Conservation (phyloP, 2,797 vertebrate genomes). For the Nannoperca australis region DNA sequence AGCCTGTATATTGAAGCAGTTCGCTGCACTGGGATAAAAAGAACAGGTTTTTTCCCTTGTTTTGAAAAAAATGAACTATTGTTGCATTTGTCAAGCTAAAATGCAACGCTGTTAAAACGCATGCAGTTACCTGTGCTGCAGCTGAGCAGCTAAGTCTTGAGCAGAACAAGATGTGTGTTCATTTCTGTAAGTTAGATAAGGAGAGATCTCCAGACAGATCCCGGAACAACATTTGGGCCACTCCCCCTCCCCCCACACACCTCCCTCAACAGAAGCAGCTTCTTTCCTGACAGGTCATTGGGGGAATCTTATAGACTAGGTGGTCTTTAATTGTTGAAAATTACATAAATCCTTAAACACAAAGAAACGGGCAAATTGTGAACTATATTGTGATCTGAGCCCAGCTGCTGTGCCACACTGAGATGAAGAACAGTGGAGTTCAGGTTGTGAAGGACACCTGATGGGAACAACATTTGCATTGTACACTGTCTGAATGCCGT, state of each 20-base stretch:
- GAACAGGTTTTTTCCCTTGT: background rate
- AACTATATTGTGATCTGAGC: slow-evolving; percentile 1
- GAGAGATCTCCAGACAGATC: too few relatives aligned
- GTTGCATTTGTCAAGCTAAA: slow-evolving; percentile 15
- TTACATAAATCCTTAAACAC: background rate
- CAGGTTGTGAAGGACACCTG: slow-evolving; percentile 8
- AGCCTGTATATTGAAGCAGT: background rate
- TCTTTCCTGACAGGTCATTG: too few relatives aligned
- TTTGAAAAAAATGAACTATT: background rate
- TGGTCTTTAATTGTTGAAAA: background rate
- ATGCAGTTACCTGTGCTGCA: too few relatives aligned
- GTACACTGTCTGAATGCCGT: slow-evolving; percentile 41
- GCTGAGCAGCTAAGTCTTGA: too few relatives aligned
- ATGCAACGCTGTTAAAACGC: too few relatives aligned
- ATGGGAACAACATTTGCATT: slow-evolving; percentile 5
- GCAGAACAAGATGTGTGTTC: too few relatives aligned
- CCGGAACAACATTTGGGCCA: too few relatives aligned
- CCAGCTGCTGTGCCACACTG: background rate
- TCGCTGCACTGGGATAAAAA: too few relatives aligned
- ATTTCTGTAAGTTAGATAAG: too few relatives aligned
- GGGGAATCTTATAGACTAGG: background rate
- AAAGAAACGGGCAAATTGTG: background rate
- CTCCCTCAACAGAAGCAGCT: too few relatives aligned
- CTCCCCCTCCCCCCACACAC: too few relatives aligned
- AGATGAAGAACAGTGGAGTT: background rate